Base-by-base conservation (phyloP, 2,888 invertebrate species). In the Ganaspis brasiliensis region DNA sequence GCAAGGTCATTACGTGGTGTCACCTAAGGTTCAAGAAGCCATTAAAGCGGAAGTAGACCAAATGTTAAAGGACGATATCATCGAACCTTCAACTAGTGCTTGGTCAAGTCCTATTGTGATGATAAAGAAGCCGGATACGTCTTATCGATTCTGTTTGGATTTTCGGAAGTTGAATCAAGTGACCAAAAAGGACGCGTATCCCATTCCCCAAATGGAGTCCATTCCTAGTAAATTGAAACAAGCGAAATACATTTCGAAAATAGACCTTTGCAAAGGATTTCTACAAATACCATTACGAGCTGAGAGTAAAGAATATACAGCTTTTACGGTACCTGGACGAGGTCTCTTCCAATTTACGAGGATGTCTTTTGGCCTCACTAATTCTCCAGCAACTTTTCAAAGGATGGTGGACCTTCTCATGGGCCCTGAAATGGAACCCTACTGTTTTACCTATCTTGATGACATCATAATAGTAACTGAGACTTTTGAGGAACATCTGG, bases 161-260 rank as follows among this genome's bases (percentile, higher is more conserved):
- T 31, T 31, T 31, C 2, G 31, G 31, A 31, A 31, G 31, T 31
- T 31, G 6, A 31, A 31, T 31, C 3, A 2, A 6, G 31, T 31
- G 2, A 31, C 88, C 0, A 78, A 82, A 40, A 78, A 82, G n/a
- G 86, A 89, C 78, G 85, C 87, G 1, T 87, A 89, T 81, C 87
- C 88, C 1, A 37, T 89, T 0, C 89, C 82, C 0, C 83, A 85
- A 45, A 85, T 89, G 21, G 81, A 81, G 0, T 74, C 82, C 2
- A 89, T 87, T 14, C 70, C 89, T 21, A 84, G 87, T 37, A 80
- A 82, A 35, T 76, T 90, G 0, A 73, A 86, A 1, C 77, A 83
- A 24, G 87, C 88, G 6, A 76, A 79, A 21, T 90, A 81, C 63
- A 81, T 91, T 9, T 83, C 84, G 0, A 87, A 86, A 0, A 74